Base-by-base conservation (phyloP, 2,888 invertebrate species). In the Parnassius apollo region DNA sequence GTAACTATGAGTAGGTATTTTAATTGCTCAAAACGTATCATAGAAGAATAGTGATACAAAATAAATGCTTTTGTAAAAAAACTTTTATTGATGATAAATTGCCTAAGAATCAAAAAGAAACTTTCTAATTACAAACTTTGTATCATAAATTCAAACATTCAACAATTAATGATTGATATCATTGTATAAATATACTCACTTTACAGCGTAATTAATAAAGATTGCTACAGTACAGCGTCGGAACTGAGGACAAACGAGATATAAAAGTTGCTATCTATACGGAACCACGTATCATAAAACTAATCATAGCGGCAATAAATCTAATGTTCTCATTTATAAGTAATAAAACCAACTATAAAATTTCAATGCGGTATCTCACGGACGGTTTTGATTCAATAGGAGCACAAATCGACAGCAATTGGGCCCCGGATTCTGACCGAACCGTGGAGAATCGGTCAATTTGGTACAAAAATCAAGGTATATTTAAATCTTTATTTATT, bases 301-400 rank as follows among this genome's bases (percentile, higher is more conserved):
- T 85, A 85, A 88, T 87, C 86, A 86, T 81, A 77, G 75, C 76
- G 80, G 81, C 84, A 81, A 87, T 88, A 87, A 85, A 86, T 82
- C 84, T 88, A 83, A 89, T 82, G 79, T 83, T 80, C 88, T 88
- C 86, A 88, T 90, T 88, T 88, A 85, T 81, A 83, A 75, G 80
- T 85, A 85, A 88, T 89, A 88, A 91, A 90, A 82, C 74, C 75
- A 76, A 82, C 86, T 83, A 87, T 89, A 88, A 89, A 90, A 80
- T 77, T 82, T 84, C 82, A 85, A 85, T 84, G 82, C 76, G 77
- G 76, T 81, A 82, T 82, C 84, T 86, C 85, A 82, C 80, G 82
- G 80, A 79, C 78, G 81, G 78, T 80, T 84, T 81, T 80, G 80
- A 81, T 75, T 85, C 85, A 88, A 85, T 85, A 83, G 82, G 57